Evolutionary conservation across 92 coral and sea anemone genomes (phyloP), one percentile per base, ranked within the genome.

Genomic region (Siderastrea siderea): DNA sequence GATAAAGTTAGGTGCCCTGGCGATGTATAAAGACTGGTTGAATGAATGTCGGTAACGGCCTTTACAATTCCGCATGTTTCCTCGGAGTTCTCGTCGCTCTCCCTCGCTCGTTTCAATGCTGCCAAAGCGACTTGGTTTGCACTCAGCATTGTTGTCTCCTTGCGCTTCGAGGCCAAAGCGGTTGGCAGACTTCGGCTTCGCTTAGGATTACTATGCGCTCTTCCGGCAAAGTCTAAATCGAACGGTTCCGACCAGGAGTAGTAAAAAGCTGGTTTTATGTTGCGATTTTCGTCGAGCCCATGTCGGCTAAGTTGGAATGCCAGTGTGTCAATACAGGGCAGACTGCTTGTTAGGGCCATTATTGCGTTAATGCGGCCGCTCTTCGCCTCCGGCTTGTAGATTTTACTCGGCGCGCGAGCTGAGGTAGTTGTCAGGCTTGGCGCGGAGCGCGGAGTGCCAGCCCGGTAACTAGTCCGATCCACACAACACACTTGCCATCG

Each of bases 241-340:
- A 93, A 91, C 26, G 98, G 98, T 57, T 95, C 98, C 8, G 98
- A 93, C 98, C 98, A 95, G 69, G 98, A 95, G 83, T 77, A 95
- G 80, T 83, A 93, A 74, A 93, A 95, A 11, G 93, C 76, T 61
- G 94, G 93, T 63, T 90, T 88, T 43, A 88, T 72, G 49, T 86
- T 87, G 85, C 89, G 90, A 77, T 85, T 62, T 62, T 93, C 96
- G 68, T 95, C 98, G 54, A 95, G 88, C 43, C 94, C 92, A 60
- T 95, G 95, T 67, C 92, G 83, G 38, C 94, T 91, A 53, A 95
- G 87, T 59, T 94, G 90, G 63, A 90, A 82, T 2, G 96, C 90
- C 62, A 95, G 85, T 43, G 78, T 85, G 75, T 95, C 98, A n/a
- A 95, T 88, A 72, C 96, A 93, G 43, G 94, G 93, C 64, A 95